Percentiles rank a stretch among this genome's conserved stretches.
Evolutionary conservation across 2,888 invertebrate genomes (phyloP).

Genomic region (Synanthedon formicaeformis): DNA sequence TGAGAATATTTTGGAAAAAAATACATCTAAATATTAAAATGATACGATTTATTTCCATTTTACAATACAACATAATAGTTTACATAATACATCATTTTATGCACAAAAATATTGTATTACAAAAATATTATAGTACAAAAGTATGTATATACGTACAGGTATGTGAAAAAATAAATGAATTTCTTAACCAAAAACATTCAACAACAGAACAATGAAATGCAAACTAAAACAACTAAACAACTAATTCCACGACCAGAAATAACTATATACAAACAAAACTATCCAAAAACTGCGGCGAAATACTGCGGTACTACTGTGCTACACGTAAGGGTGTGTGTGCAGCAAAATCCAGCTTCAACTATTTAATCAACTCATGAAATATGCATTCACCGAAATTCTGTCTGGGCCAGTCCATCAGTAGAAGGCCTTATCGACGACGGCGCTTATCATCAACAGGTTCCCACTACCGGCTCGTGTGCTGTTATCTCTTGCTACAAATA

Average conservation of each 20-base stretch:
- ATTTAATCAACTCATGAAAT: constrained; percentile 70
- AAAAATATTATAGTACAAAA: too few relatives aligned
- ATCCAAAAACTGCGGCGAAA: constrained; percentile 1
- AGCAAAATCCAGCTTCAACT: constrained; percentile 56
- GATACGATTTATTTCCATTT: too few relatives aligned
- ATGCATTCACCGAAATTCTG: constrained; percentile 67
- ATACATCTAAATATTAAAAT: too few relatives aligned
- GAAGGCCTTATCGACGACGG: constrained; percentile 60
- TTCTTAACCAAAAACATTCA: too few relatives aligned
- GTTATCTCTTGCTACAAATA: constrained; percentile 69
- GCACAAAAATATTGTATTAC: too few relatives aligned
- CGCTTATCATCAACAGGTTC: constrained; percentile 69
- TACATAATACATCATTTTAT: too few relatives aligned
- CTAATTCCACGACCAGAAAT: constrained; percentile 5
- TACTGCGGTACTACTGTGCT: background rate
- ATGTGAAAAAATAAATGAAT: too few relatives aligned
- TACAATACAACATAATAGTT: too few relatives aligned
- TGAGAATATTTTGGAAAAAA: too few relatives aligned
- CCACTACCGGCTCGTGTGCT: constrained; percentile 57
- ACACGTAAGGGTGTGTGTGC: constrained; percentile 1
- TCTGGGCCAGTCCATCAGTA: constrained; percentile 59
- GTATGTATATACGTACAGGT: too few relatives aligned
- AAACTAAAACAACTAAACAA: background rate
- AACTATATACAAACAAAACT: background rate
- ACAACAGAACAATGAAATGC: background rate